phyloP scores from a whole-genome alignment of 2,888 invertebrate genomes.

The Phyto melanocephala region DNA sequence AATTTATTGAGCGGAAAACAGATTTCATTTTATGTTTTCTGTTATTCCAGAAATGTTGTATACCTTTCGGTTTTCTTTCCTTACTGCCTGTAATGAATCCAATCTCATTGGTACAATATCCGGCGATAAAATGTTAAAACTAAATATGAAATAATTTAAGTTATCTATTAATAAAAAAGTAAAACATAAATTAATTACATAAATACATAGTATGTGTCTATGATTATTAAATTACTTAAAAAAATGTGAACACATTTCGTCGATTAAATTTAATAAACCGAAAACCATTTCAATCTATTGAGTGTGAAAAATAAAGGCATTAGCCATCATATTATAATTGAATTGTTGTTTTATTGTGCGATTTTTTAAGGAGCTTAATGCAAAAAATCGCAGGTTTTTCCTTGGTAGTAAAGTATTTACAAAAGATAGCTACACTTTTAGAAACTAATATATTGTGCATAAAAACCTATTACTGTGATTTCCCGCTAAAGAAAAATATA shows the following conservation, averaged over 20 bases:
- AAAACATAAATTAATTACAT: conserved; percentile 29
- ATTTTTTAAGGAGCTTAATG: too few species aligned
- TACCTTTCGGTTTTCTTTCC: background rate
- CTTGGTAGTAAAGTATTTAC: too few species aligned
- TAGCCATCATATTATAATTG: conserved; percentile 51
- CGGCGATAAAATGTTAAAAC: conserved; percentile 35
- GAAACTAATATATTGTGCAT: too few species aligned
- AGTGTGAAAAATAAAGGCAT: conserved; percentile 69
- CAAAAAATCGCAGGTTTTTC: too few species aligned
- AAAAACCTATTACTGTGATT: too few species aligned
- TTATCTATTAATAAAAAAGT: conserved; percentile 27
- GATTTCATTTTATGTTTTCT: conserved; percentile 11
- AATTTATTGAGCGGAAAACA: background rate
- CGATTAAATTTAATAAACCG: conserved; percentile 56
- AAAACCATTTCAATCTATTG: conserved; percentile 67
- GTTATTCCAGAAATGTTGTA: background rate
- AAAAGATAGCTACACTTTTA: too few species aligned
- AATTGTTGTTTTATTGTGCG: conserved; percentile 23
- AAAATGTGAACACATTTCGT: conserved; percentile 39
- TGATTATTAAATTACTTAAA: conserved; percentile 57
- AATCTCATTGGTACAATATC: conserved; percentile 20
- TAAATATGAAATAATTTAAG: conserved; percentile 27
- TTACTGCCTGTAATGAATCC: background rate
- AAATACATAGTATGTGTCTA: conserved; percentile 65
- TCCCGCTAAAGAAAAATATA: too few species aligned